These are phyloP conservation scores for Spilosoma lubricipeda DNA, from an alignment of 2,888 invertebrate genomes.

Conservation along the genomic window DNA sequence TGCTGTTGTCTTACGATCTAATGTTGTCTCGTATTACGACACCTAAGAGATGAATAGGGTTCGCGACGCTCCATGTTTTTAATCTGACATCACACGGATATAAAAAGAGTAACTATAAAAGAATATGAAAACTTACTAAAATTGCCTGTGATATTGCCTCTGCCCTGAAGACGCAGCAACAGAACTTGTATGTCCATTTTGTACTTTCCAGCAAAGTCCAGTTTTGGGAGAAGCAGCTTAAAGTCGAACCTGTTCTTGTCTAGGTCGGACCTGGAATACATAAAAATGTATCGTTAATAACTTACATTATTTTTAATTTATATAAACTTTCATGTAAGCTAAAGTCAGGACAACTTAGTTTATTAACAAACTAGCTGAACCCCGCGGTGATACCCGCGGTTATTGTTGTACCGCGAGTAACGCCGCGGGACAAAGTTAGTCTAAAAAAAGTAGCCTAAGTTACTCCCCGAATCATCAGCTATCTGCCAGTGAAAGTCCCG, in stretches of 20 bases:
- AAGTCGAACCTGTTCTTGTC: conserved; percentile 88
- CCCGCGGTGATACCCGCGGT: no score
- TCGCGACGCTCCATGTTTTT: no score
- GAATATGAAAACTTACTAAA: conserved; percentile 86
- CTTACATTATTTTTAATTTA: neutral
- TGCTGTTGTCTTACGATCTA: no score
- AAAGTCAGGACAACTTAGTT: neutral
- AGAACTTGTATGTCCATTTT: conserved; percentile 89
- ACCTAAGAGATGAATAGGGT: no score
- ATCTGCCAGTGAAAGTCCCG: no score
- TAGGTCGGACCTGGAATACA: conserved; percentile 85
- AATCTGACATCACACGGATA: no score
- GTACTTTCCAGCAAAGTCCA: conserved; percentile 89
- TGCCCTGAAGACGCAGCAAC: conserved; percentile 87
- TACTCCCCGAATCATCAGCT: no score
- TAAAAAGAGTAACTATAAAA: neutral
- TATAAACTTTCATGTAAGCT: neutral
- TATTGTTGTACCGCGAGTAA: no score
- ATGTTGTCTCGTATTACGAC: no score
- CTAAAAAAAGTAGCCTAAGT: no score
- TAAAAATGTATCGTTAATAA: neutral
- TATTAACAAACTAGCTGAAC: no score
- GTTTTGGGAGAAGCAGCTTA: conserved; percentile 85
- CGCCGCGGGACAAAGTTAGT: no score
- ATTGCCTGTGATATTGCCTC: conserved; percentile 88